Conservation (phyloP, 2,113 vertebrate species). For the Pluvianellus socialis region DNA sequence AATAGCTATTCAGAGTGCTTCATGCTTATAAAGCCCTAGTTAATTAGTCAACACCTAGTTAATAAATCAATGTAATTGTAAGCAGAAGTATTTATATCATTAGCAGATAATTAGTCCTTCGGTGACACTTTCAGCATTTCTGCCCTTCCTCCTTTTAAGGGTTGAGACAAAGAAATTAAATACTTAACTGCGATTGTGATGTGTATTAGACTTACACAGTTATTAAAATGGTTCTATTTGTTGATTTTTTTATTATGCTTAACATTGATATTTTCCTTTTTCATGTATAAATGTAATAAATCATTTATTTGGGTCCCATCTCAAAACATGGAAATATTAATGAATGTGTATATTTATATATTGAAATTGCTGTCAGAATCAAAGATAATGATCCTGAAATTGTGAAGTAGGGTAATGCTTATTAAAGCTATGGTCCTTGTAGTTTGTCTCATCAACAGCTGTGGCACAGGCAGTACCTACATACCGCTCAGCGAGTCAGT, state of each 20-base stretch:
- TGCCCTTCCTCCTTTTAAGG: not conserved
- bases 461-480: not conserved
- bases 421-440: not conserved
- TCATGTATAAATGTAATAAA: not conserved
- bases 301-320: not conserved
- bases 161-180: not conserved
- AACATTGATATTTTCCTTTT: not conserved
- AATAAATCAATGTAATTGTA: slow-evolving; percentile 37
- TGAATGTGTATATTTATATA: not conserved
- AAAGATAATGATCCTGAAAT: not conserved
- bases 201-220: not conserved
- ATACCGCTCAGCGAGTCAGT: not conserved
- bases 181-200: not conserved
- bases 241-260: not conserved
- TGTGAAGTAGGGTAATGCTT: not conserved
- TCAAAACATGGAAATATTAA: not conserved
- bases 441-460: not conserved
- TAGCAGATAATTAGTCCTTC: not conserved
- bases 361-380: not conserved
- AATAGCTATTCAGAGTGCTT: not conserved
- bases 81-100: not conserved
- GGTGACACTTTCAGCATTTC: not conserved
- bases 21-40: not conserved
- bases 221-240: not conserved
- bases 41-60: slow-evolving; percentile 15